Percentiles rank a stretch among this genome's conserved stretches.
These are phyloP conservation scores for Timema podura DNA, from an alignment of 2,888 invertebrate genomes.

Conservation along the genomic window DNA sequence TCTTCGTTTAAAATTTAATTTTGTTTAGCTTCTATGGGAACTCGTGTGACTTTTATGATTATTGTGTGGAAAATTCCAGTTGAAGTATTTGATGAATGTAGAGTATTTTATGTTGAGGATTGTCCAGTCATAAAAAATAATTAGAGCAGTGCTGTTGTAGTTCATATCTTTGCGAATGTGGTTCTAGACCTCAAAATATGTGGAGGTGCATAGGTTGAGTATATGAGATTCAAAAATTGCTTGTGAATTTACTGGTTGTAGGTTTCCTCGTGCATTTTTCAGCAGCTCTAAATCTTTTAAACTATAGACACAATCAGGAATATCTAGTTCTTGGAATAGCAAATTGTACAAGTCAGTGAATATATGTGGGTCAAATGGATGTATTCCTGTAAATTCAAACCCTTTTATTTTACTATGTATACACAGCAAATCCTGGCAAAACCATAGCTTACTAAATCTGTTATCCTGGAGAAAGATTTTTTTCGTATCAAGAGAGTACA, in stretches of 20 bases:
- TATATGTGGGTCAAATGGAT: conserved; percentile 14
- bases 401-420: conserved; percentile 20
- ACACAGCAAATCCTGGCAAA: conserved; percentile 28
- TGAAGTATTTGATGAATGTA: not conserved
- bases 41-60: not conserved
- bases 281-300: too few species aligned
- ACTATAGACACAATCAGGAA: not conserved
- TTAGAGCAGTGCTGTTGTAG: too few species aligned
- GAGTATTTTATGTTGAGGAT: too few species aligned
- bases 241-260: too few species aligned
- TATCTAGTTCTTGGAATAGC: not conserved
- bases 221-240: too few species aligned
- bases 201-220: too few species aligned
- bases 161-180: too few species aligned
- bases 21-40: not conserved
- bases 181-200: too few species aligned
- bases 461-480: conserved; percentile 29
- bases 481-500: conserved; percentile 24
- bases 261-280: too few species aligned
- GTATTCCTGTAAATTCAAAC: conserved; percentile 19
- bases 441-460: conserved; percentile 26
- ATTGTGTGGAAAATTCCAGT: not conserved
- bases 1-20: not conserved
- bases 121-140: too few species aligned
- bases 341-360: conserved; percentile 17